Base-by-base conservation (phyloP, 1,140 invertebrate species). In the Adelges cooleyi region DNA sequence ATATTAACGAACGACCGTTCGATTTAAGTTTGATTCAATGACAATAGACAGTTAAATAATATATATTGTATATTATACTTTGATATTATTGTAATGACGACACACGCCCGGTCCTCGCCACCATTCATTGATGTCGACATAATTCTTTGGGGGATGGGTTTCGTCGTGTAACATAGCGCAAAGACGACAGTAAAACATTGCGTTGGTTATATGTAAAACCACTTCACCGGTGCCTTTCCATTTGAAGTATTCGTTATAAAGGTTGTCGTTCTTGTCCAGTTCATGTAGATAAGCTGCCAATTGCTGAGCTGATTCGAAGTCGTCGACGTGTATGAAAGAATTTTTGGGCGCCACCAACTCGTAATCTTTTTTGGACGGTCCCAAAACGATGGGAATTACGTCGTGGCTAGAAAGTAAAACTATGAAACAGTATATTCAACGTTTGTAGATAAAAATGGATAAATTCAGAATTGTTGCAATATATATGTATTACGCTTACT, bases 381-480 rank as follows among this genome's bases (percentile, higher is more conserved):
- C 95, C 92, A 98, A 96, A n/a, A 95, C 95, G 52, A 96, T 91
- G 0, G 92, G 92, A 49, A 96, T 74, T 11, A 93, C 82, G 71
- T 91, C 86, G 69, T 92, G 85, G 65, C 90, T 93, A 74, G 18
- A 75, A 75, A 68, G 68, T 40, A 69, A 65, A 65, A 52, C 52
- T 69, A 54, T 18, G 67, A 59, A 68, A 20, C 15, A 40, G 29
- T 50, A 11, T 33, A n/a, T n/a, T n/a, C n/a, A n/a, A n/a, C n/a
- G n/a, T n/a, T n/a, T n/a, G n/a, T n/a, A n/a, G n/a, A n/a, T n/a
- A n/a, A n/a, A n/a, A n/a, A n/a, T n/a, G n/a, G n/a, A n/a, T n/a
- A n/a, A n/a, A n/a, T n/a, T n/a, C n/a, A n/a, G n/a, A n/a, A n/a
- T n/a, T n/a, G n/a, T n/a, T n/a, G n/a, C n/a, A n/a, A n/a, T n/a